Evolutionary conservation across 37 sponge, comb jelly and placozoan species (phyloP).

Genomic region (Aphrocallistes beatrix): DNA sequence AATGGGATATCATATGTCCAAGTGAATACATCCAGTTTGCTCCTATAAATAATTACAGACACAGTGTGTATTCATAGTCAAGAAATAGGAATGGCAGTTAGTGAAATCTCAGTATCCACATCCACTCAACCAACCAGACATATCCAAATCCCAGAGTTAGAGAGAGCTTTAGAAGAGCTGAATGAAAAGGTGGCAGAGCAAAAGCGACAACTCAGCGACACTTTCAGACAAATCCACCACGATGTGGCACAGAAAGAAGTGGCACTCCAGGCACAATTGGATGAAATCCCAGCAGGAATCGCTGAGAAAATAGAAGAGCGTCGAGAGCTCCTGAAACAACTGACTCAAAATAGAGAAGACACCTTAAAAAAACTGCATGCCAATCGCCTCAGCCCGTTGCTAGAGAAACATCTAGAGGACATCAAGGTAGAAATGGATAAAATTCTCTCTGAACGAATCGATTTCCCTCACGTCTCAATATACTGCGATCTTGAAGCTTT

Average conservation of each 20-base stretch:
- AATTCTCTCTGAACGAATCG: background rate
- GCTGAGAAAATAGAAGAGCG: background rate
- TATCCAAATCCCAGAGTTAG: too few species aligned
- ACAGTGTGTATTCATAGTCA: too few species aligned
- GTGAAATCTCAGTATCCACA: too few species aligned
- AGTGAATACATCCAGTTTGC: too few species aligned
- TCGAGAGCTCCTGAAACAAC: background rate
- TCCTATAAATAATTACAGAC: too few species aligned
- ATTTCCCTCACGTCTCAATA: background rate
- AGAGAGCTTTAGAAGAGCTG: background rate
- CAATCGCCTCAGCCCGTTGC: background rate
- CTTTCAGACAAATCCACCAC: background rate
- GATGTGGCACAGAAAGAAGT: background rate
- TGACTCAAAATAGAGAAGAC: background rate
- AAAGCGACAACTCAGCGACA: background rate
- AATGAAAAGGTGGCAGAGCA: background rate
- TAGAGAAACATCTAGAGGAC: background rate
- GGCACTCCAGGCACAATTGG: background rate
- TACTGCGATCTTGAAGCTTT: background rate
- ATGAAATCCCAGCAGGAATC: background rate
- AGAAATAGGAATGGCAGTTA: too few species aligned
- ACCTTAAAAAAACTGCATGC: background rate
- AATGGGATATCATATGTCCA: too few species aligned
- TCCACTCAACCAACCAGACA: too few species aligned
- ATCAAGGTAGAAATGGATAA: background rate